Evolutionary conservation across 2,113 vertebrate genomes (phyloP).

Genomic region (Thryonomys swinderianus): DNA sequence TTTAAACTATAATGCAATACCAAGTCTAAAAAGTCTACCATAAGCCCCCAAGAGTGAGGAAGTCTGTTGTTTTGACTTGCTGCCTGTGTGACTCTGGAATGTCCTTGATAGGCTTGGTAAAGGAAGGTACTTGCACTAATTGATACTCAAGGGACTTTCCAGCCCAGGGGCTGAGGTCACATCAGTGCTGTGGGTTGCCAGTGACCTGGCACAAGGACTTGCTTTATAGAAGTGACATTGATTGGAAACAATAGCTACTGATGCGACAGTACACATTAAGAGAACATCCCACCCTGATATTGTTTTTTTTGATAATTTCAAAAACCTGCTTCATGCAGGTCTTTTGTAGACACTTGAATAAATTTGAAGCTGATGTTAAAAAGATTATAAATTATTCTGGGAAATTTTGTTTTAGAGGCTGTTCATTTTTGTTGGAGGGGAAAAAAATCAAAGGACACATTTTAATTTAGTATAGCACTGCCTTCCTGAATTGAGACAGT

Average conservation of each 20-base stretch:
- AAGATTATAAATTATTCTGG: conserved; percentile 46
- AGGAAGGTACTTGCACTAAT: conserved; percentile 32
- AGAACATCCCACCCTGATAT: not conserved
- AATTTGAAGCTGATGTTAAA: conserved; percentile 32
- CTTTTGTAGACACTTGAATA: conserved; percentile 17
- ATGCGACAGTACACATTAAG: not conserved
- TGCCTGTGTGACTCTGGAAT: conserved; percentile 53
- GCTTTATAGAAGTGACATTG: conserved; percentile 34
- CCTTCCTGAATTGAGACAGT: conserved; percentile 23
- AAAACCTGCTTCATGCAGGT: not conserved
- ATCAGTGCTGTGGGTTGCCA: not conserved
- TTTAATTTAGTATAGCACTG: conserved; percentile 52
- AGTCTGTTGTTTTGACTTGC: not conserved
- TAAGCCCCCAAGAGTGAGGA: not conserved
- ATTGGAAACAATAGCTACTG: conserved; percentile 38
- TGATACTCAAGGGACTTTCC: conserved; percentile 61
- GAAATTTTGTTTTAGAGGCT: not conserved
- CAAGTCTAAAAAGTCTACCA: not conserved
- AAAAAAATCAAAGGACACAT: conserved; percentile 36
- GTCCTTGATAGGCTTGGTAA: conserved; percentile 45
- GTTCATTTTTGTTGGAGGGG: conserved; percentile 35
- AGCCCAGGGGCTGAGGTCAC: conserved; percentile 45
- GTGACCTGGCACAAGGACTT: not conserved
- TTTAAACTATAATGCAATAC: not conserved
- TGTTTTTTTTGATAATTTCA: conserved; percentile 13